Evolutionary conservation across 2,888 invertebrate species (phyloP), one percentile per base, ranked within the genome.

Genomic region (Lochmaea crataegi): DNA sequence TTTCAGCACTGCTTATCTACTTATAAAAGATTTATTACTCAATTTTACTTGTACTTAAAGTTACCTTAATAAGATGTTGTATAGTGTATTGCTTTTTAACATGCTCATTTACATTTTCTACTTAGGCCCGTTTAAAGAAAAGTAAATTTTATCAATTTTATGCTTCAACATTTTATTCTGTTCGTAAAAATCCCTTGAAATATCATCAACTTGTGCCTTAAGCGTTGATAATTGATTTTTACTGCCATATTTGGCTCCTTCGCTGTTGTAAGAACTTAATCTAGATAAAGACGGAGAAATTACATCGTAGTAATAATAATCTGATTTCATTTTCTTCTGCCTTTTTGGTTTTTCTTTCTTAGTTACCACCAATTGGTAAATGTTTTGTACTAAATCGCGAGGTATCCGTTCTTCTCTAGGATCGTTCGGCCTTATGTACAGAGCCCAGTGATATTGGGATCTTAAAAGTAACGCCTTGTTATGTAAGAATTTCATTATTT

Each of bases 391-490:
- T 68, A 95, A 87, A 60, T 95, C 93, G 82, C 92, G 92, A 0
- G 95, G 95, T 79, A 93, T 90, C 87, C 94, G 90, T 71, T 90
- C 92, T 81, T 95, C 95, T 67, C 95, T 87, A 0, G 95, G 95
- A 85, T 96, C 95, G 82, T 95, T 95, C 0, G 95, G 95, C 68
- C 93, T 89, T 76, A 95, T 92, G 76, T 93, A 92, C 61, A 94
- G 89, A 9, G 91, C 90, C 78, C 93, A 92, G 72, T 94, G 92
- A 82, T 92, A 91, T 3, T 93, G 91, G 0, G 94, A 92, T 56
- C 93, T 93, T 7, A 95, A 89, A n/a, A 95, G 85, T 38, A 95
- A 84, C 0, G 95, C 95, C 32, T 92, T 92, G 79, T 90, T 90
- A 74, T 94, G 91, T 74, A 94, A 89, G 45, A 92, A 89, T 1